Evolutionary conservation across 1,140 invertebrate genomes (phyloP).

Genomic region (Papilio xuthus): DNA sequence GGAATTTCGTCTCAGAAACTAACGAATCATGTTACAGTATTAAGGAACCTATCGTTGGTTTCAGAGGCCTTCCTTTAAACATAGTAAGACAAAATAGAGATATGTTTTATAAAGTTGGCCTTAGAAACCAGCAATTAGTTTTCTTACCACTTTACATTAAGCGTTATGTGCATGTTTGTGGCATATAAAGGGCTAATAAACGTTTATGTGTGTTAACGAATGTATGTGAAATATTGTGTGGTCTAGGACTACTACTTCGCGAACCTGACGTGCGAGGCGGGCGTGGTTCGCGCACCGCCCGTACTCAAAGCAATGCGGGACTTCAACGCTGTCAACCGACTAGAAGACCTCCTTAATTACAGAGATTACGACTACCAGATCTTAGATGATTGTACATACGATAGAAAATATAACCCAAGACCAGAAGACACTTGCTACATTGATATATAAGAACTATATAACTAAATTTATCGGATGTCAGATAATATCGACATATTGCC

Average conservation of each 20-base stretch:
- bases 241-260: constrained; percentile 68
- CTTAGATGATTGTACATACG: constrained; percentile 55
- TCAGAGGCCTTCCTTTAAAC: no score
- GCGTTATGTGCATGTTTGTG: no score
- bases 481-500: neutral
- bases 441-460: constrained; percentile 38
- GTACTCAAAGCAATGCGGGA: constrained; percentile 64
- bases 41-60: no score
- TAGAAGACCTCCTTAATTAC: constrained; percentile 70
- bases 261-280: constrained; percentile 63
- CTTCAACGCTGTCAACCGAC: constrained; percentile 64
- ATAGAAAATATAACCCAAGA: constrained; percentile 58
- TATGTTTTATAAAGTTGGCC: no score
- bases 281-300: constrained; percentile 55
- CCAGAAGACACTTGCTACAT: constrained; percentile 49
- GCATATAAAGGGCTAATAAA: no score
- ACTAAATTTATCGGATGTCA: neutral
- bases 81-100: no score
- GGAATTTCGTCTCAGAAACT: no score
- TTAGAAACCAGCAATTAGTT: no score
- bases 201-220: no score
- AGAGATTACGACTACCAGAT: constrained; percentile 69
- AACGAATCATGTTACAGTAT: no score
- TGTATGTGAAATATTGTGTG: neutral
- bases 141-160: no score